Evolutionary conservation across 64 coral and sea anemone genomes (phyloP), one percentile per base, ranked within the genome.

Genomic region (Stylophora pistillata): DNA sequence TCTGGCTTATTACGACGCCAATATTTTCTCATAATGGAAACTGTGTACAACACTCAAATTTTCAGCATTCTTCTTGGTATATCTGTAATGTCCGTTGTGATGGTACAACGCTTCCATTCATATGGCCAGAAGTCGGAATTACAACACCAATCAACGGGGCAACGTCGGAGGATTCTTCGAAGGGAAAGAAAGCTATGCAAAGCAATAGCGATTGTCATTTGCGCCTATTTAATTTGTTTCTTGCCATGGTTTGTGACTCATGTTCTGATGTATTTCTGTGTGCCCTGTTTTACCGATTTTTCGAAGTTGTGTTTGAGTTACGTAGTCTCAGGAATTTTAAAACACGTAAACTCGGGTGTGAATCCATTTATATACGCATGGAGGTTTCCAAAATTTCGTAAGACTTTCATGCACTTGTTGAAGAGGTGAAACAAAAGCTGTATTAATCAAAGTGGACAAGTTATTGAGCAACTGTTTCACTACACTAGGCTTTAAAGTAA

Each of bases 321-420:
- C 33, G 12, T 31, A 1, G 33, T 73, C 26, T 15, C 71, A 15
- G 13, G 27, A 15, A 2, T 14, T 73, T 15, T 73, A 16, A 75
- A 18, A 33, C 47, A 47, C 15, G 73, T 33, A 53, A 20, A 14
- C 20, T 75, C 1, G 9, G 32, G 30, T 47, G 16, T 75, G 7
- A 52, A 75, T 75, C 73, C 73, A 75, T 75, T 75, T 47, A 47
- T 75, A 34, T 75, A 75, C 20, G 73, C 73, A 32, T 75, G 32
- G 73, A 75, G 73, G 34, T 34, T 75, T 75, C 30, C 12, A 20
- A 75, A 75, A 75, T 75, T 53, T 75, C 11, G 34, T 3, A 15
- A 16, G 14, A 52, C 73, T 3, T 75, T 75, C 33, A 75, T 47
- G 20, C 73, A 75, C 32, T 23, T 75, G 30, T 47, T 75, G 18